Evolutionary conservation across 1,140 invertebrate species (phyloP).

Genomic region (Fopius arisanus): DNA sequence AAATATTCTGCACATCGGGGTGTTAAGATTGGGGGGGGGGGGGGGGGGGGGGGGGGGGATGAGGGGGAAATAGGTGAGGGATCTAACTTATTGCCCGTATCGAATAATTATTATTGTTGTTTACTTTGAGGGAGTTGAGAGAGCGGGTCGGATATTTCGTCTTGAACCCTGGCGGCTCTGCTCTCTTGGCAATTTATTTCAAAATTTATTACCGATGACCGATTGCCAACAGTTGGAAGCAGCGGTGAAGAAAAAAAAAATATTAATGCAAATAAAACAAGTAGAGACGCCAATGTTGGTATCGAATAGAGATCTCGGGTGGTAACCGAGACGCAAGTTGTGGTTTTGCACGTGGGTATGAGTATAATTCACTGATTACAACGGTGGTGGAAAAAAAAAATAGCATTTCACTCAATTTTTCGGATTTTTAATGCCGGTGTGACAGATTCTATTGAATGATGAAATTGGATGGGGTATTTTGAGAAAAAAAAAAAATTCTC

Average conservation of each 20-base stretch:
- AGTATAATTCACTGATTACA: conserved; percentile 10
- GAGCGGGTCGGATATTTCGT: conserved; percentile 34
- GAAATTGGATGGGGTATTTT: no score
- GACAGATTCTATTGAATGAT: no score
- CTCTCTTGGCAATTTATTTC: conserved; percentile 39
- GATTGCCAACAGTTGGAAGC: conserved; percentile 30
- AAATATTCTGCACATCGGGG: background rate
- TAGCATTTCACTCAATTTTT: no score
- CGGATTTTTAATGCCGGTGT: no score
- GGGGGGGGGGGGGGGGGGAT: background rate
- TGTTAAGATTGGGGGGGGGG: background rate
- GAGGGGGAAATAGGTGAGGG: background rate
- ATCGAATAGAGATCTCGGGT: conserved; percentile 23
- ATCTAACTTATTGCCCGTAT: conserved; percentile 43
- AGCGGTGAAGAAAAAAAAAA: conserved; percentile 31
- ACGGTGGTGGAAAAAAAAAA: no score
- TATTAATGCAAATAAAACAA: conserved; percentile 26
- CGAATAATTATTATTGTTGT: conserved; percentile 47
- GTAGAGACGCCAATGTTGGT: conserved; percentile 8
- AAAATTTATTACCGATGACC: conserved; percentile 45
- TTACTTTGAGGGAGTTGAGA: conserved; percentile 40
- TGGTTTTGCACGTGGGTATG: conserved; percentile 31
- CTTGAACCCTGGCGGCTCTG: conserved; percentile 29
- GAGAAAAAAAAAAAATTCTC: background rate
- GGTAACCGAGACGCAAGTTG: conserved; percentile 18